These are phyloP conservation scores for Torymus auratus DNA, from an alignment of 2,888 invertebrate species.

Conservation along the genomic window DNA sequence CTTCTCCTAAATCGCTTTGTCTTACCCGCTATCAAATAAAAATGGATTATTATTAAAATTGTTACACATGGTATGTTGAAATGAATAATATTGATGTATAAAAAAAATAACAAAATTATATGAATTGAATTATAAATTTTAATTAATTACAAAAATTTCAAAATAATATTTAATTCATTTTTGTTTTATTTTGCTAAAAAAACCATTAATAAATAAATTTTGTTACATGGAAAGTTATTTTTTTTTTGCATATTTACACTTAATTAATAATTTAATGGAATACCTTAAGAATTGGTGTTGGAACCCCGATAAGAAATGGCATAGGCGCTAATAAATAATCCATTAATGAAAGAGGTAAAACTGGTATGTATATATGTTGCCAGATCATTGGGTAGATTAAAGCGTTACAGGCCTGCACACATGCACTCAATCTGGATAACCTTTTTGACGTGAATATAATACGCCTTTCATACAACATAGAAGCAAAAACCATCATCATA, in stretches of 20 bases:
- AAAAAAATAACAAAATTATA: background rate
- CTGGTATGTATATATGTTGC: conserved; percentile 99
- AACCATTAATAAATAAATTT: too few relatives aligned
- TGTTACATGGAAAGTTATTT: background rate
- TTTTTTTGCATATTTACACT: conserved; percentile 3
- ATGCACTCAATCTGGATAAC: conserved; percentile 92
- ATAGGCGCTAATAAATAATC: conserved; percentile 97
- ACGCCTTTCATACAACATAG: conserved; percentile 94
- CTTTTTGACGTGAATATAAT: conserved; percentile 95
- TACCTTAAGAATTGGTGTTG: conserved; percentile 89
- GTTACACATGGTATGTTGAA: background rate
- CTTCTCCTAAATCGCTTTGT: conserved; percentile 92
- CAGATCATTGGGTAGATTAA: conserved; percentile 98
- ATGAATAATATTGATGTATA: background rate
- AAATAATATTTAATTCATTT: too few relatives aligned
- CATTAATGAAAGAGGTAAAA: conserved; percentile 91
- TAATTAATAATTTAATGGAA: conserved; percentile 45
- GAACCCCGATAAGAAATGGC: conserved; percentile 98
- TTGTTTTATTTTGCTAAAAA: too few relatives aligned
- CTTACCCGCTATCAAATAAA: conserved; percentile 81
- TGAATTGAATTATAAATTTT: background rate
- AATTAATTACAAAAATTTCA: background rate
- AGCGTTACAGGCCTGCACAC: conserved; percentile 95
- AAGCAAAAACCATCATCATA: conserved; percentile 97
- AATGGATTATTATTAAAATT: conserved; percentile 5